These are phyloP conservation scores for Zaprionus camerounensis DNA, from an alignment of 1,140 invertebrate genomes.

Conservation along the genomic window DNA sequence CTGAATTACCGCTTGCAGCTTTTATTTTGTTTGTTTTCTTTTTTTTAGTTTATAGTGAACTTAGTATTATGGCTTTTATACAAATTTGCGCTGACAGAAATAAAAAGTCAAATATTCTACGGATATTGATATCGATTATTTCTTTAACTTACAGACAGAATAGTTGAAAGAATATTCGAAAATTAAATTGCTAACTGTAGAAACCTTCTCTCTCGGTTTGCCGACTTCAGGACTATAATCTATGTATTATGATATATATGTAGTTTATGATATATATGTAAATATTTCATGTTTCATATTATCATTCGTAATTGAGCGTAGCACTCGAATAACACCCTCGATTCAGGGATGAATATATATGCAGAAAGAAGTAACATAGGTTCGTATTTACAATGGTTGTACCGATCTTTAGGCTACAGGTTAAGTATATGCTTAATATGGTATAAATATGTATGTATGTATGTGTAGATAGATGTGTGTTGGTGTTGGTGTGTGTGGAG, in stretches of 20 bases:
- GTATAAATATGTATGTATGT: slow-evolving; percentile 47
- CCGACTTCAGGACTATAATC: slow-evolving; percentile 1
- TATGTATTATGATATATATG: too few species aligned
- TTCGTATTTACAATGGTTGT: slow-evolving; percentile 54
- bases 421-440: slow-evolving; percentile 31
- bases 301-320: slow-evolving; percentile 23
- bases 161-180: slow-evolving; percentile 28
- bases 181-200: not conserved
- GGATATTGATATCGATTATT: slow-evolving; percentile 14
- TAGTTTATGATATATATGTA: slow-evolving; percentile 6
- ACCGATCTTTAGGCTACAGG: slow-evolving; percentile 15
- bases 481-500: slow-evolving; percentile 7
- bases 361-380: slow-evolving; percentile 18
- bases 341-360: not conserved
- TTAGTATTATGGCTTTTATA: slow-evolving; percentile 80
- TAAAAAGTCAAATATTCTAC: slow-evolving; percentile 43
- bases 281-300: not conserved
- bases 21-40: not conserved
- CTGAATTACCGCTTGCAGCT: slow-evolving; percentile 1
- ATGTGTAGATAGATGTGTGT: slow-evolving; percentile 28
- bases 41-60: slow-evolving; percentile 70
- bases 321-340: slow-evolving; percentile 27
- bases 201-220: not conserved
- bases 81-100: slow-evolving; percentile 66
- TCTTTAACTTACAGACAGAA: slow-evolving; percentile 21